phyloP scores from a whole-genome alignment of 37 sponge, comb jelly and placozoan genomes.

The Oscarella lobularis region DNA sequence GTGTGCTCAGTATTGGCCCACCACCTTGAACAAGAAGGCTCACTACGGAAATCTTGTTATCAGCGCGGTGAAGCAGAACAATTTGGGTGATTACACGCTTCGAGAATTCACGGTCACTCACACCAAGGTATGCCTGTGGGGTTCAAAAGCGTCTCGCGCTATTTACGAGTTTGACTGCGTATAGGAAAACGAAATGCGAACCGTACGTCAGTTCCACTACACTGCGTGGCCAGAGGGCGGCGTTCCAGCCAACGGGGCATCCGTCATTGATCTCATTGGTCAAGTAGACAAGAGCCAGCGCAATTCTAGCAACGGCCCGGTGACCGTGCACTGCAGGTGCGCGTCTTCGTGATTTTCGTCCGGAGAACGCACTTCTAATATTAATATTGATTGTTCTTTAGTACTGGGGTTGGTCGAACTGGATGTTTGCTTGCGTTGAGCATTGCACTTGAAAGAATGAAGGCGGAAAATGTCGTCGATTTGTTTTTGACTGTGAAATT shows the following conservation, averaged over 20 bases:
- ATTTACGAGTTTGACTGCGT: background rate
- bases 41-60: slow-evolving; percentile 40
- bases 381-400: slow-evolving; percentile 7
- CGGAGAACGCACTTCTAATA: too few species aligned
- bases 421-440: slow-evolving; percentile 65
- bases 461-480: slow-evolving; percentile 75
- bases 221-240: slow-evolving; percentile 40
- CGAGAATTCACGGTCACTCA: slow-evolving; percentile 54
- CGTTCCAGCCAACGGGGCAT: slow-evolving; percentile 30
- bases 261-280: slow-evolving; percentile 65
- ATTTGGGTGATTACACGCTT: slow-evolving; percentile 31
- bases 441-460: slow-evolving; percentile 60
- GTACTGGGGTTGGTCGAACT: slow-evolving; percentile 61
- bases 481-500: slow-evolving; percentile 62
- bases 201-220: slow-evolving; percentile 84
- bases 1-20: slow-evolving; percentile 71
- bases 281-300: slow-evolving; percentile 61
- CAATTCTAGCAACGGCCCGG: slow-evolving; percentile 70
- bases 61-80: slow-evolving; percentile 34
- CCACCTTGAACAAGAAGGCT: slow-evolving; percentile 6
- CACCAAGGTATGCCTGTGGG: slow-evolving; percentile 25
- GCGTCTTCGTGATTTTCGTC: too few species aligned
- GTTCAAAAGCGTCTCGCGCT: background rate
- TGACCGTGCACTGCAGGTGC: slow-evolving; percentile 85
- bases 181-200: slow-evolving; percentile 56